phyloP scores from a whole-genome alignment of 1,140 invertebrate genomes.

The Charaxes varanes region DNA sequence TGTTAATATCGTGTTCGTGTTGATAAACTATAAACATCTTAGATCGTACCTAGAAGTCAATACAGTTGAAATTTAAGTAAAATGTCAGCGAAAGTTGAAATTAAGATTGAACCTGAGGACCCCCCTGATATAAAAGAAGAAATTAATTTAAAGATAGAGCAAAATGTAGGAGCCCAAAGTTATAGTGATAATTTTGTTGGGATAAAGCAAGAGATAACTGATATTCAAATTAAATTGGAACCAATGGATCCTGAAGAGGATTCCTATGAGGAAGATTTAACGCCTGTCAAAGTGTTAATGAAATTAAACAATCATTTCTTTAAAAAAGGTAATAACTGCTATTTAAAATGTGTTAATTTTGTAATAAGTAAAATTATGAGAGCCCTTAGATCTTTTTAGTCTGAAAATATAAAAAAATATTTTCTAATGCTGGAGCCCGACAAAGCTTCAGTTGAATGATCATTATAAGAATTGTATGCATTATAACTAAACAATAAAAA shows the following conservation, averaged over 20 bases:
- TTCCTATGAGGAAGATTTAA: neutral
- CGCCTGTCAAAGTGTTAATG: neutral
- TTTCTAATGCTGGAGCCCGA: too few relatives aligned
- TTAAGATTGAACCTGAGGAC: slow-evolving; percentile 9
- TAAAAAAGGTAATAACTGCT: too few relatives aligned
- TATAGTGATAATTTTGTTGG: slow-evolving; percentile 7
- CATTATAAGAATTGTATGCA: too few relatives aligned
- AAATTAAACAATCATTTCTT: too few relatives aligned
- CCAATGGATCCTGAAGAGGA: slow-evolving; percentile 2
- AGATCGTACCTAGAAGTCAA: neutral
- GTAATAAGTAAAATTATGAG: too few relatives aligned
- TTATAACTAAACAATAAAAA: too few relatives aligned
- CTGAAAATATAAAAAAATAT: too few relatives aligned
- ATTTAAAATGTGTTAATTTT: too few relatives aligned
- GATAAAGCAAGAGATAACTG: slow-evolving; percentile 9
- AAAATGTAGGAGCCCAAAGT: neutral
- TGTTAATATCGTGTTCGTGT: neutral
- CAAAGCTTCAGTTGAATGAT: too few relatives aligned
- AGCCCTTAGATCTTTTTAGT: too few relatives aligned
- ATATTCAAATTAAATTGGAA: slow-evolving; percentile 7
- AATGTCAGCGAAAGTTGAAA: slow-evolving; percentile 4
- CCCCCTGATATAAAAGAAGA: neutral
- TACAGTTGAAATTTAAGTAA: neutral
- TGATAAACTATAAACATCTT: neutral
- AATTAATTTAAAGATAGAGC: slow-evolving; percentile 5